Conservation (phyloP, 2,888 invertebrate genomes). For the Drosophila pseudotalamancana region DNA sequence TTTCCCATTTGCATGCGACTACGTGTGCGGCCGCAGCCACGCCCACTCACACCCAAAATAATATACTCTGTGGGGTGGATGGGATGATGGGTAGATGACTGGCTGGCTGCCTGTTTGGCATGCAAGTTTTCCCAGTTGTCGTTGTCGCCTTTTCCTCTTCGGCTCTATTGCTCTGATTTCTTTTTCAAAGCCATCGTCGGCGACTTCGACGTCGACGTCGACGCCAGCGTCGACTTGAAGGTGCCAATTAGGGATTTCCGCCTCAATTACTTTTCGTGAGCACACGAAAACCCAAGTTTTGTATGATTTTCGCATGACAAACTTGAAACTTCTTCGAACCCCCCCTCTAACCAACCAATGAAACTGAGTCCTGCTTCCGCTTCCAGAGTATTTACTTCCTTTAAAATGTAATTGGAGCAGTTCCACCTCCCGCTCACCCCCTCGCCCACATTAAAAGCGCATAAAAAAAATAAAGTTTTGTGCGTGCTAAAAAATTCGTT, state of each 20-base stretch:
- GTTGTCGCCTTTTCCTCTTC: constrained; percentile 12
- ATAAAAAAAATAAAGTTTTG: constrained; percentile 29
- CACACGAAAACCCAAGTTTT: constrained; percentile 76
- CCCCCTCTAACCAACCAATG: background rate
- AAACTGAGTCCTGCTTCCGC: constrained; percentile 52
- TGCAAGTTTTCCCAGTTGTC: constrained; percentile 47
- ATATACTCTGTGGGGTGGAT: constrained; percentile 4
- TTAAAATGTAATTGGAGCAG: constrained; percentile 68
- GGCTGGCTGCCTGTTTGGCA: too few relatives aligned
- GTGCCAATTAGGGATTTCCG: constrained; percentile 80
- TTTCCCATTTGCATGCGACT: constrained; percentile 77
- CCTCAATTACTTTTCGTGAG: constrained; percentile 77
- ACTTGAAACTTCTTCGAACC: constrained; percentile 60
- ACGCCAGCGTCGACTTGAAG: constrained; percentile 59
- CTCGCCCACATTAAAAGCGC: constrained; percentile 18
- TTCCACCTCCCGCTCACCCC: constrained; percentile 7
- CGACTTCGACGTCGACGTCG: constrained; percentile 7
- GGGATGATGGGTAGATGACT: background rate
- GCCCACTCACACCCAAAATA: constrained; percentile 7
- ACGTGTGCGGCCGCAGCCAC: constrained; percentile 58
- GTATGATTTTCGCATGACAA: constrained; percentile 81
- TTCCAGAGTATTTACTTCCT: constrained; percentile 63
- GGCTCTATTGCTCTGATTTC: constrained; percentile 54
- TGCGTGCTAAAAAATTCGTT: constrained; percentile 70
- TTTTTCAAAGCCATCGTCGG: too few relatives aligned